Percentiles rank a stretch among this genome's conserved stretches.
Conservation (phyloP, 2,888 invertebrate species). For the Eupeodes latifasciatus region DNA sequence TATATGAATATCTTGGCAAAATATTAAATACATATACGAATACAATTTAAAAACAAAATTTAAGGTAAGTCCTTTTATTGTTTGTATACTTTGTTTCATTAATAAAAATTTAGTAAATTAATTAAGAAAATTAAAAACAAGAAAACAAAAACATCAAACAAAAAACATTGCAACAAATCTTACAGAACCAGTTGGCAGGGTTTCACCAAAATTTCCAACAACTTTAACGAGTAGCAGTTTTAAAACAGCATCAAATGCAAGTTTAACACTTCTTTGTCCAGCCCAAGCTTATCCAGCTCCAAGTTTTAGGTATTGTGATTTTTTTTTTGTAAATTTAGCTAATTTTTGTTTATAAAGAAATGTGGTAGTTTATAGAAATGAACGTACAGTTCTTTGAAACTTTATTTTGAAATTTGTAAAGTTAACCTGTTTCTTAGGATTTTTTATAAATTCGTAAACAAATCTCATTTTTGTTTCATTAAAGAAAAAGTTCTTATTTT, state of each 20-base stretch:
- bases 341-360: too few relatives aligned
- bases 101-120: slow-evolving; percentile 37
- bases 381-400: too few relatives aligned
- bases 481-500: too few relatives aligned
- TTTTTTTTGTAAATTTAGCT: neutral
- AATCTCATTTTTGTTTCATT: too few relatives aligned
- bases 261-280: slow-evolving; percentile 87
- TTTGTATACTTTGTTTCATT: slow-evolving; percentile 20
- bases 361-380: too few relatives aligned
- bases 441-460: too few relatives aligned
- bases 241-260: slow-evolving; percentile 85
- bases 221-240: slow-evolving; percentile 87
- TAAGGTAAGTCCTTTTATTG: slow-evolving; percentile 66
- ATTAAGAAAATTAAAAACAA: slow-evolving; percentile 19
- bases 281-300: slow-evolving; percentile 90
- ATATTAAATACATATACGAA: slow-evolving; percentile 21
- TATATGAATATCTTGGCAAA: neutral
- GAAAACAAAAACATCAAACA: neutral
- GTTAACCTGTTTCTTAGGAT: too few relatives aligned
- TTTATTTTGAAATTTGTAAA: too few relatives aligned
- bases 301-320: slow-evolving; percentile 85
- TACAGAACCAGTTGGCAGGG: slow-evolving; percentile 90
- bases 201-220: slow-evolving; percentile 89
- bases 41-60: neutral
- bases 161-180: slow-evolving; percentile 68